Base-by-base conservation (phyloP, 2,113 vertebrate species). In the Nyctereutes procyonoides region DNA sequence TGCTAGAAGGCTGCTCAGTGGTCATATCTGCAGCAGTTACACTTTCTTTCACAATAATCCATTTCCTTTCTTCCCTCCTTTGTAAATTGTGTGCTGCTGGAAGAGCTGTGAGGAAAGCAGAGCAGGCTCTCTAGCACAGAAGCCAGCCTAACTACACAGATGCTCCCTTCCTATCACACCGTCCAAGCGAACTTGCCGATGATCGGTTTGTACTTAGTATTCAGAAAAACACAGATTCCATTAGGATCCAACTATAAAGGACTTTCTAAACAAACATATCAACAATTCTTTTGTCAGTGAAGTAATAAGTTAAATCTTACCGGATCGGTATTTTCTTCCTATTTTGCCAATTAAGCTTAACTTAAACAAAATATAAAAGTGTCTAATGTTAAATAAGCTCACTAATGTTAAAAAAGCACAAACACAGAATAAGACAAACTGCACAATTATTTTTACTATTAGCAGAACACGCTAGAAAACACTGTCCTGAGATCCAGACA, bases 391-490 rank as follows among this genome's bases (percentile, higher is more conserved):
- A 97, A 98, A 98, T 99, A 98, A 98, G 98, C 96, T 76, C 98
- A 98, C 97, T 98, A 98, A 98, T 99, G 98, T 99, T 99, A 97
- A 98, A 99, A 98, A 98, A 98, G 98, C 95, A 98, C 98, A 98
- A 98, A 98, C 97, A 93, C 96, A 98, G 76, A 96, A 96, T 32
- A 97, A 97, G 97, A 95, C 82, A 94, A 91, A 94, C 65, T 98
- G 96, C 97, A 98, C 98, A 98, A 96, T 95, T 94, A 97, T 97
- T 98, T 84, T 93, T 96, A 96, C 90, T 74, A 92, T 77, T 63
- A 87, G 82, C 86, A 95, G 71, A 98, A 94, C 71, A 85, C 62
- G 82, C 77, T 86, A 73, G 81, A 80, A 84, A 90, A 28, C 48
- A 43, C 58, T 90, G 84, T 93, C 88, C 73, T 65, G 22, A 90